Base-by-base conservation (phyloP, 2,888 invertebrate genomes). In the Melanchra persicariae region DNA sequence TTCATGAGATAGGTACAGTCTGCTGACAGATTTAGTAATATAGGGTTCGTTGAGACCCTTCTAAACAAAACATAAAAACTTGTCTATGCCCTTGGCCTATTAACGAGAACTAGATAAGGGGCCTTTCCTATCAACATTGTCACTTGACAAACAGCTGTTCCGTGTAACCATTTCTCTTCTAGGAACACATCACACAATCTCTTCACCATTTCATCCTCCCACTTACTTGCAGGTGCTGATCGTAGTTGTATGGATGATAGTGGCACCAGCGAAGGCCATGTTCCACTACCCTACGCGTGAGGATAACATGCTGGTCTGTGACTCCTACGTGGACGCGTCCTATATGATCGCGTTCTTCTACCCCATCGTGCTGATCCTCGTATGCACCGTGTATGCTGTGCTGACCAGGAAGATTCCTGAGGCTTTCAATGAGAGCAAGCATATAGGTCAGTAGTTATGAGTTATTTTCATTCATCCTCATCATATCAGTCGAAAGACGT, bases 341-440 rank as follows among this genome's bases (percentile, higher is more conserved):
- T 99, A 99, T 89, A 98, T 99, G 97, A 98, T 99, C 86, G 98
- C 98, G 34, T 99, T 99, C 95, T 98, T 98, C 87, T 99, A 99
- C 95, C 99, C 99, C 24, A 99, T 99, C 87, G 96, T 99, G 76
- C 96, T 99, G 63, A 98, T 99, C 87, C 96, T 99, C 22, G 97
- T 99, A 73, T 99, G 99, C 93, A 99, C 99, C 0, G 97, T 99
- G 19, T 99, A 99, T 91, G 99, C 99, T 0, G 97, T 99, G 0
- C 97, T 99, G 59, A 99, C 99, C 0, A 97, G 99, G 83, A 99
- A 99, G 96, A 98, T 99, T 78, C 99, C 99, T 0, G 99, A 99
- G 93, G 99, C 99, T 52, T 99, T 99, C 93, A 99, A 99, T 93
- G 99, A 99, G 95, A 99, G 99, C 87, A 99, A 99, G 95, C 99